These are phyloP conservation scores for Athalia circularis DNA, from an alignment of 2,888 invertebrate species.

Conservation along the genomic window DNA sequence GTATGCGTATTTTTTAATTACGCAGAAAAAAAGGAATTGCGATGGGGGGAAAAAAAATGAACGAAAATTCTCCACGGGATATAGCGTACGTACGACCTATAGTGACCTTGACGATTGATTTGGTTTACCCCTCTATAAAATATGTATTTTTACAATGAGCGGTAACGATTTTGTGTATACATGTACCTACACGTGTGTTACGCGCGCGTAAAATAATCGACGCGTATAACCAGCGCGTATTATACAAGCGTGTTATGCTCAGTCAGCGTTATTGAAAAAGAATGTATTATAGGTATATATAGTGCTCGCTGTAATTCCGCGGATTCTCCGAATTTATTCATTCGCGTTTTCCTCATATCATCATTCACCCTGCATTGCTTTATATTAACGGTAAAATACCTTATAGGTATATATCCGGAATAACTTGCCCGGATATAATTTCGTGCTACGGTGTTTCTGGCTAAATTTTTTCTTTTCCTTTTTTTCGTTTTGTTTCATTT, in stretches of 20 bases:
- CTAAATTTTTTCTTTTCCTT: not conserved
- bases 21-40: not conserved
- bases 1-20: constrained; percentile 29
- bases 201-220: constrained; percentile 17
- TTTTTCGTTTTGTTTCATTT: too few species aligned
- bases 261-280: constrained; percentile 23
- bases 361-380: not conserved
- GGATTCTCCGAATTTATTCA: constrained; percentile 21
- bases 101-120: constrained; percentile 9
- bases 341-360: not conserved
- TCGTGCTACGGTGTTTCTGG: not conserved
- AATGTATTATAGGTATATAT: not conserved
- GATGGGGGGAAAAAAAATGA: too few species aligned
- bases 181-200: not conserved
- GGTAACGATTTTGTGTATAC: constrained; percentile 15
- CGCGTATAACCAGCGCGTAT: too few species aligned
- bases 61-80: too few species aligned
- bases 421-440: not conserved
- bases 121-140: constrained; percentile 21
- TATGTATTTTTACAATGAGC: constrained; percentile 18
- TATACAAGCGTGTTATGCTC: too few species aligned
- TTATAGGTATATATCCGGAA: not conserved
- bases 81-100: too few species aligned
- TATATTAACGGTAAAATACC: not conserved
- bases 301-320: constrained; percentile 15